These are phyloP conservation scores for Alosa alosa DNA, from an alignment of 2,113 vertebrate genomes.

Conservation along the genomic window DNA sequence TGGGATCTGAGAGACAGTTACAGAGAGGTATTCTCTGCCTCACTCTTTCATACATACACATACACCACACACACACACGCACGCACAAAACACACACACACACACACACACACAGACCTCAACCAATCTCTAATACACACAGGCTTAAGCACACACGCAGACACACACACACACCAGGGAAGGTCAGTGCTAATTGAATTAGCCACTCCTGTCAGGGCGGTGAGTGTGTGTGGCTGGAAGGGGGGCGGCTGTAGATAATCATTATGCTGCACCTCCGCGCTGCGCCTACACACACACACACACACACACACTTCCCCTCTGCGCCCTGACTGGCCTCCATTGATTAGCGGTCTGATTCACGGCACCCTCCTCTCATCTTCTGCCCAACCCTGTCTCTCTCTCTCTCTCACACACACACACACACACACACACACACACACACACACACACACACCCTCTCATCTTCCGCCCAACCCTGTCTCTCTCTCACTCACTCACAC, in stretches of 20 bases:
- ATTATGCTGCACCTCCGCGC: constrained; percentile 29
- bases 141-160: not conserved
- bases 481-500: not conserved
- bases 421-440: not conserved
- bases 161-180: constrained; percentile 20
- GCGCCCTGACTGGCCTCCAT: constrained; percentile 10
- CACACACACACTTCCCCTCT: too few species aligned
- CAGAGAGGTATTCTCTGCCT: not conserved
- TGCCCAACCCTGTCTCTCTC: not conserved
- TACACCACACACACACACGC: not conserved
- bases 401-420: not conserved
- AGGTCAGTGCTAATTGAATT: constrained; percentile 42
- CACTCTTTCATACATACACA: not conserved
- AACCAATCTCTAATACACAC: not conserved
- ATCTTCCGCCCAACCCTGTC: not conserved
- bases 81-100: not conserved
- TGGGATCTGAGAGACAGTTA: constrained; percentile 8
- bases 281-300: not conserved
- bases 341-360: constrained; percentile 46
- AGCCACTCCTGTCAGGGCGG: constrained; percentile 37
- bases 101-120: not conserved
- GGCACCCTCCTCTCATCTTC: not conserved
- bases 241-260: constrained; percentile 23
- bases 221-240: constrained; percentile 13
- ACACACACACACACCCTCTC: not conserved